Base-by-base conservation (phyloP, 2,797 vertebrate genomes). In the Psittacula derbiana region DNA sequence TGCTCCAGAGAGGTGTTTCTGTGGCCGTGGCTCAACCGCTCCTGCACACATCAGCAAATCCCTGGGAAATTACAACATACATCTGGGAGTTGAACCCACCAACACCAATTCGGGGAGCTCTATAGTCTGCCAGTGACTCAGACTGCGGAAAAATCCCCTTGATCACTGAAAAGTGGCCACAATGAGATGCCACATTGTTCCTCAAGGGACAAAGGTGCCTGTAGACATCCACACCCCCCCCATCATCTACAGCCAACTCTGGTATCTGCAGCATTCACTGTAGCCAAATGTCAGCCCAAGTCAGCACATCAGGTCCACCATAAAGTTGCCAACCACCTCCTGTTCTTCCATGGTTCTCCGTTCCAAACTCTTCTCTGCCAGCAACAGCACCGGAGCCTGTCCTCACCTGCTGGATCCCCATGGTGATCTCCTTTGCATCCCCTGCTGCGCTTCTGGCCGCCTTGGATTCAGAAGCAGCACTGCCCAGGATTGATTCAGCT, bases 401-500 rank as follows among this genome's bases (percentile, higher is more conserved):
- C 61, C 67, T 80, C 64, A 98, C 98, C 98, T 98, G 93, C 38
- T 98, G 97, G 58, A 98, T 98, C 21, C 90, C 87, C 2, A 21
- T 30, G 6, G 91, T 53, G 69, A 98, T 98, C 47, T 94, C 88
- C 81, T 97, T 97, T 1, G 95, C 98, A 67, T 97, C 96, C 7
- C 40, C 47, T 1, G 96, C 97, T 1, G 64, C 11, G 0, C n/a
- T 93, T 88, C 90, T 94, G 69, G 98, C 98, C 4, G 53, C 72
- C 76, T 94, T 96, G 60, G 98, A 94, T 2, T 98, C 92, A 0
- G 92, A 67, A 8, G 97, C 19, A 1, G 99, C 97, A 0, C 78
- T 95, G 33, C 80, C 97, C 89, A 99, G 95, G 40, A 97, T 65
- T 0, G 36, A 82, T 81, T 96, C 94, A 0, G 98, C 98, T 82